Conservation (phyloP, 2,797 vertebrate genomes). For the Caiman crocodilus region DNA sequence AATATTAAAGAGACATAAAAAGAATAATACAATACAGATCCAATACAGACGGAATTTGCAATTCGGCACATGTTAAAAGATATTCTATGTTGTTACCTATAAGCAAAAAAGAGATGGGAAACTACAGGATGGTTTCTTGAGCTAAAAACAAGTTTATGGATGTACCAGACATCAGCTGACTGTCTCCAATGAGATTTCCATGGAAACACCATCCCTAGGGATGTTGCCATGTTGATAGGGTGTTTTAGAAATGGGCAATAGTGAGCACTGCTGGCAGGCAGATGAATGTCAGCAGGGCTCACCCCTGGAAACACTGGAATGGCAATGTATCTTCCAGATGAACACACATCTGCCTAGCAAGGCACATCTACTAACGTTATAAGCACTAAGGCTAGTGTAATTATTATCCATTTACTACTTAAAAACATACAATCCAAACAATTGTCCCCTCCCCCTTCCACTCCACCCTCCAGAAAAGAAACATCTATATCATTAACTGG, state of each 20-base stretch:
- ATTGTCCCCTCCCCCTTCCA: neutral
- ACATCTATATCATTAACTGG: conserved; percentile 6
- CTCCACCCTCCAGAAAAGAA: conserved; percentile 8
- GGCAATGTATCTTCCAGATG: neutral
- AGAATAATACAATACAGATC: neutral
- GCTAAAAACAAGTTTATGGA: conserved; percentile 76
- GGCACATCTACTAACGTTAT: neutral
- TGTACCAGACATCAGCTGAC: conserved; percentile 91
- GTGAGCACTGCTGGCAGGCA: conserved; percentile 24
- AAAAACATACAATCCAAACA: conserved; percentile 17
- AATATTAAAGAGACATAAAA: neutral
- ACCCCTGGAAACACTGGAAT: neutral
- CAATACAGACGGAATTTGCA: neutral
- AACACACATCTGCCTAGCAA: neutral
- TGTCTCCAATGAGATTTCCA: conserved; percentile 86
- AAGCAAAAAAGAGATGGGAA: conserved; percentile 30
- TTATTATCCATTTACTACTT: neutral
- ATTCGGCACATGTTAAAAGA: conserved; percentile 5
- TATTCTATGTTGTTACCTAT: neutral
- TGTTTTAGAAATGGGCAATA: conserved; percentile 40
- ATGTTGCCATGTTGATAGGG: conserved; percentile 85
- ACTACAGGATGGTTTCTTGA: neutral
- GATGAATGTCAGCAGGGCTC: conserved; percentile 62
- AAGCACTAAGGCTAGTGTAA: neutral
- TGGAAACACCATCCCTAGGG: conserved; percentile 91